Percentiles rank a stretch among this genome's conserved stretches.
Evolutionary conservation across 53 echinoderm and acorn worm species (phyloP).

Genomic region (Temnopleurus reevesii): DNA sequence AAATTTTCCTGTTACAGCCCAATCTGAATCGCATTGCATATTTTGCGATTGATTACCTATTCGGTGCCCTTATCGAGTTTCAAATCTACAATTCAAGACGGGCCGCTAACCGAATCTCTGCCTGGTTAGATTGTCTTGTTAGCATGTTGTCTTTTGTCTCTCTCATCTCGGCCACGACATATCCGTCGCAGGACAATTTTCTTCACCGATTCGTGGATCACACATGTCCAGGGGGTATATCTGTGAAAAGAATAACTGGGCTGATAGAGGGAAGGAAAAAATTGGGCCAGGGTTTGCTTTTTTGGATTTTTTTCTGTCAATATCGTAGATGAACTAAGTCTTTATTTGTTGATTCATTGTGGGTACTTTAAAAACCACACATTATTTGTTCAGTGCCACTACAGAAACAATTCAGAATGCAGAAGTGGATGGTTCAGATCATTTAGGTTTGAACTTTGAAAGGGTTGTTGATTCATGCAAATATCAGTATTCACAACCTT

Average conservation of each 20-base stretch:
- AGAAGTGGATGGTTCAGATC: not conserved
- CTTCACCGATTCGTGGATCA: not conserved
- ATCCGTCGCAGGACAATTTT: not conserved
- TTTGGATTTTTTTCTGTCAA: not conserved
- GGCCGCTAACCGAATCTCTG: slow-evolving; percentile 33
- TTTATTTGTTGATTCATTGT: not conserved
- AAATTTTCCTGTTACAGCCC: slow-evolving; percentile 5
- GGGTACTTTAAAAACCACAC: not conserved
- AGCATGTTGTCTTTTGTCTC: slow-evolving; percentile 23
- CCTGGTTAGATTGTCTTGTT: slow-evolving; percentile 46
- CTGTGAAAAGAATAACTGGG: not conserved
- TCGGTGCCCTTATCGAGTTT: slow-evolving; percentile 50
- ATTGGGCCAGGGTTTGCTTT: not conserved
- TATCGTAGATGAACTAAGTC: not conserved
- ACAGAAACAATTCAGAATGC: not conserved
- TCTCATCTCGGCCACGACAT: not conserved
- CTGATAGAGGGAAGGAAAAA: slow-evolving; percentile 4
- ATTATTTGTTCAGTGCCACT: not conserved
- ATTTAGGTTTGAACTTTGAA: not conserved
- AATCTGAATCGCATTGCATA: slow-evolving; percentile 50
- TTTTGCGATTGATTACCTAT: slow-evolving; percentile 34
- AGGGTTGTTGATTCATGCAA: not conserved
- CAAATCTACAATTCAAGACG: slow-evolving; percentile 56
- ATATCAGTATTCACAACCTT: not conserved
- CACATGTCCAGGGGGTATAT: not conserved